Base-by-base conservation (phyloP, 2,797 vertebrate species). In the Rhincodon typus region DNA sequence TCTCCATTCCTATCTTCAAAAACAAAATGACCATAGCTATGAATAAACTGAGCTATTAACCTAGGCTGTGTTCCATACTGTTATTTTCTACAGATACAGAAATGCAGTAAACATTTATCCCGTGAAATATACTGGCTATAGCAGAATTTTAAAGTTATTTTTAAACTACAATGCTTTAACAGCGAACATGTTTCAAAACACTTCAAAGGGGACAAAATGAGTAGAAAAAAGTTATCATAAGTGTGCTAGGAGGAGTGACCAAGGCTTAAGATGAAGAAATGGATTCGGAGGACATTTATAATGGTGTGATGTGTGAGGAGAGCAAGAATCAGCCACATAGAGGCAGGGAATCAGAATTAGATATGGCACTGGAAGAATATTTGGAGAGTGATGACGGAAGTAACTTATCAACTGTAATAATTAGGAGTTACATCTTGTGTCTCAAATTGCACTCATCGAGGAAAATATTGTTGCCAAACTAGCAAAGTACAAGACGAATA, bases 381-480 rank as follows among this genome's bases (percentile, higher is more conserved):
- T 21, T 50, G 13, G 86, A 53, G 50, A 25, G 0, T 27, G 46
- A 53, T 50, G 25, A 38, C 7, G 34, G 17, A 57, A 88, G 30
- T 88, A 57, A 88, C 27, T 53, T 50, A 19, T 2, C 50, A 57
- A 17, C 88, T 38, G 15, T 66, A 87, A 6, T 34, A n/a, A 15
- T 5, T 0, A 38, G 34, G 17, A n/a, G 53, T 91, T 94, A 94
- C 38, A 50, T 50, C 21, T 70, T 72, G n/a, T 42, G 67, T 15
- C 74, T 72, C 10, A 91, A 77, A 72, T 72, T 70, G 50, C 77
- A 21, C 7, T 53, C 30, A 94, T 34, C 50, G 94, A 50, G 70
- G 70, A 74, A 95, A 95, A 69, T 30, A n/a, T 95, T 95, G 94
- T 34, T 72, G 94, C 70, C 25, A 77, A 95, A 53, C 53, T 67